These are phyloP conservation scores for Globia sparganii DNA, from an alignment of 2,888 invertebrate species.

Conservation along the genomic window DNA sequence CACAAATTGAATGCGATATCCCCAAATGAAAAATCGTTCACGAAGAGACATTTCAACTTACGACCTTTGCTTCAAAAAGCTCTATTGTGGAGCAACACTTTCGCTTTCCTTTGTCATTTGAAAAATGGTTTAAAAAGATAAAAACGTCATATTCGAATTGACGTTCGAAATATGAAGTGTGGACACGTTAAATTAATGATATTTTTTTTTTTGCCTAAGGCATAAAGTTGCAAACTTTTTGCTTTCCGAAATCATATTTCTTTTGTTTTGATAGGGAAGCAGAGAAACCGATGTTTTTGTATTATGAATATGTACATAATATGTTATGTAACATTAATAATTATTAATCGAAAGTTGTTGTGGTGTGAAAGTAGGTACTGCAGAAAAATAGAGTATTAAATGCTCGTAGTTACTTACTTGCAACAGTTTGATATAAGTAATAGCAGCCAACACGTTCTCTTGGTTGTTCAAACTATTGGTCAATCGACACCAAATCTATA, in stretches of 20 bases:
- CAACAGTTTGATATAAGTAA: neutral
- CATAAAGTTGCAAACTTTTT: slow-evolving; percentile 4
- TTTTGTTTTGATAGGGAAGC: slow-evolving; percentile 23
- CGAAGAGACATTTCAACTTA: slow-evolving; percentile 71
- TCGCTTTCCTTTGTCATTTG: slow-evolving; percentile 77
- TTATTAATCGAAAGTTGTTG: neutral
- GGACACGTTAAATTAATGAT: slow-evolving; percentile 38
- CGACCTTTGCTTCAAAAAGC: slow-evolving; percentile 74
- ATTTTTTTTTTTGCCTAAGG: neutral
- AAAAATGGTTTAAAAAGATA: slow-evolving; percentile 68
- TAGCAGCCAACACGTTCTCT: neutral
- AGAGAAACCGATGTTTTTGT: no score
- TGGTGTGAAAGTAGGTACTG: neutral
- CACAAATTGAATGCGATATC: slow-evolving; percentile 73
- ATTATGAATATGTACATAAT: no score
- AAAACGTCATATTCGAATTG: slow-evolving; percentile 27
- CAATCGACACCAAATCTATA: slow-evolving; percentile 35
- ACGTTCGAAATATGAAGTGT: slow-evolving; percentile 55
- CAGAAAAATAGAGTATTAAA: neutral
- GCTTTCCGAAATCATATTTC: neutral
- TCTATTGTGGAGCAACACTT: slow-evolving; percentile 75
- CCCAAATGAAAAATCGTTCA: slow-evolving; percentile 76
- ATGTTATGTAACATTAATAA: neutral
- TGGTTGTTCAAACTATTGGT: slow-evolving; percentile 21
- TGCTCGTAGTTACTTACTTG: neutral